Evolutionary conservation across 1,140 invertebrate genomes (phyloP).

Genomic region (Drosophila carrolli): DNA sequence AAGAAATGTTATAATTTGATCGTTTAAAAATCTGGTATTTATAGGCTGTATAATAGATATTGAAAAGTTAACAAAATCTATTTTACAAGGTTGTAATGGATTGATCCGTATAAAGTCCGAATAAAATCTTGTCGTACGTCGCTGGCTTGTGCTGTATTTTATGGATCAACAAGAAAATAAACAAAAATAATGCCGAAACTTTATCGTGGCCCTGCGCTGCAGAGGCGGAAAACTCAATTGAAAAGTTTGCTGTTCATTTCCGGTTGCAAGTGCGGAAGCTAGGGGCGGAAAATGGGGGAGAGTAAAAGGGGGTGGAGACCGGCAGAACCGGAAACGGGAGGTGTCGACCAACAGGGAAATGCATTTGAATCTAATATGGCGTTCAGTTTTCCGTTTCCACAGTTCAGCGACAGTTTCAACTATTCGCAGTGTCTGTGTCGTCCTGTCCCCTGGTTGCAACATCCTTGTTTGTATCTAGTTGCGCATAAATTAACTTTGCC

Average conservation of each 20-base stretch:
- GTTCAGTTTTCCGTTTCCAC: conserved; percentile 65
- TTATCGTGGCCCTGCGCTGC: conserved; percentile 42
- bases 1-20: no score
- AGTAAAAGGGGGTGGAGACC: conserved; percentile 6
- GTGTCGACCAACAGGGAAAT: conserved; percentile 70
- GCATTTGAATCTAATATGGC: conserved; percentile 77
- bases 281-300: conserved; percentile 2
- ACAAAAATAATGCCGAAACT: conserved; percentile 74
- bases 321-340: conserved; percentile 52
- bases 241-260: conserved; percentile 76
- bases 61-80: no score
- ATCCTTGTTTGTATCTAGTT: conserved; percentile 38
- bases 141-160: conserved; percentile 41
- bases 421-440: conserved; percentile 21
- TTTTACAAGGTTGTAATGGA: no score
- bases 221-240: conserved; percentile 71
- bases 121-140: neutral
- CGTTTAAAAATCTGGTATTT: no score
- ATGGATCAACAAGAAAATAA: conserved; percentile 68
- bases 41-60: no score
- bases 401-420: conserved; percentile 54
- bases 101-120: no score
- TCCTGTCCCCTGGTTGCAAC: neutral
- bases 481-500: conserved; percentile 72
- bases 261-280: conserved; percentile 37